Evolutionary conservation across 2,888 invertebrate genomes (phyloP), one percentile per base, ranked within the genome.

Genomic region (Melolontha melolontha): DNA sequence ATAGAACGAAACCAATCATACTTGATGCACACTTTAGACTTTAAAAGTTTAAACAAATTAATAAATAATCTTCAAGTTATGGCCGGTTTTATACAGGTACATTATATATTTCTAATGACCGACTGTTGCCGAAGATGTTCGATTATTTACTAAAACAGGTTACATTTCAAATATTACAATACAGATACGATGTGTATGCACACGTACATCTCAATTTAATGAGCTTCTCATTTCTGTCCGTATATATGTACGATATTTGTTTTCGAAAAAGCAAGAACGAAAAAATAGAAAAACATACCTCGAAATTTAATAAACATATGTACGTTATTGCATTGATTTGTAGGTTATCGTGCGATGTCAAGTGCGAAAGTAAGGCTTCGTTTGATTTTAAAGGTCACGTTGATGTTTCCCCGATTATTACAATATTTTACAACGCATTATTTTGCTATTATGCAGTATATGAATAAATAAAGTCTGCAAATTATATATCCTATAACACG

Each of bases 111-210:
- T 68, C 54, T 55, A 54, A 63, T n/a, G 12, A 40, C 70, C 69
- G 75, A 70, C 76, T 42, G 71, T 78, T 74, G 16, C 80, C 81
- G 81, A 77, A 27, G 40, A 51, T 27, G 14, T 29, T 68, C 68
- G 68, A 68, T n/a, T 49, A 39, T 11, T 14, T 52, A 40, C 40
- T 47, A 44, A 59, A 59, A 59, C 59, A 59, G 59, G 59, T 59
- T 47, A 47, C 59, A 59, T 59, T 14, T 59, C 16, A 16, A 22
- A 59, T 41, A 34, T 29, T 14, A n/a, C 34, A 34, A 34, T 34
- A n/a, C n/a, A 52, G 12, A 52, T 52, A 34, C 27, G 49, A 11
- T 49, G 12, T 22, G 22, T 11, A 42, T 27, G 29, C 64, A 41
- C n/a, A 29, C 41, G n/a, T 17, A 14, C 12, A 52, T 17, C 16